Conservation (phyloP, 1,140 invertebrate genomes). For the Apis dorsata region DNA sequence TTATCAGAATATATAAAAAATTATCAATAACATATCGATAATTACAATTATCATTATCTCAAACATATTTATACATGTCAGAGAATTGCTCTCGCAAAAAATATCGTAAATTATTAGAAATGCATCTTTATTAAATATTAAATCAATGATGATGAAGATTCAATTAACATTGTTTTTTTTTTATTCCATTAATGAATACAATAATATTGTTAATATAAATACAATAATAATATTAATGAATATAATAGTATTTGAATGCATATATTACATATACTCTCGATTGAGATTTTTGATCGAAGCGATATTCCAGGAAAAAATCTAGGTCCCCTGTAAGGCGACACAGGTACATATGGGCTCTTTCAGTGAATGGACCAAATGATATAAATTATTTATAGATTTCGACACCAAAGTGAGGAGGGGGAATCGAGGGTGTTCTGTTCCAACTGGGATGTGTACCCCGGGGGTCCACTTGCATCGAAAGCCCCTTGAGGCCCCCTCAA, state of each 20-base stretch:
- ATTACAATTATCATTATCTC: too few species aligned
- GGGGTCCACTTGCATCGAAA: conserved; percentile 77
- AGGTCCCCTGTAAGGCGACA: conserved; percentile 77
- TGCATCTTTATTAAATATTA: too few species aligned
- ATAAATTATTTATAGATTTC: conserved; percentile 81
- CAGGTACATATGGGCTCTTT: conserved; percentile 78
- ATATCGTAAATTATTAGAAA: too few species aligned
- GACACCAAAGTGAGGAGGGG: conserved; percentile 70
- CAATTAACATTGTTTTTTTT: too few species aligned
- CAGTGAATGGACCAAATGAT: conserved; percentile 79
- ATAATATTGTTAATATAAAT: not conserved
- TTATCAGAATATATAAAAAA: too few species aligned
- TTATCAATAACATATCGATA: too few species aligned
- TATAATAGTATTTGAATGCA: not conserved
- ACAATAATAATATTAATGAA: not conserved
- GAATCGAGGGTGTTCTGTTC: conserved; percentile 62
- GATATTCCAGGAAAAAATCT: conserved; percentile 43
- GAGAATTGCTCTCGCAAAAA: too few species aligned
- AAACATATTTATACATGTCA: too few species aligned
- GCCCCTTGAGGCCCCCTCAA: conserved; percentile 74
- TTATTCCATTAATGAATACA: not conserved
- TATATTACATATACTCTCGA: not conserved
- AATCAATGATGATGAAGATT: too few species aligned
- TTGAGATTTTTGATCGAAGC: conserved; percentile 2
- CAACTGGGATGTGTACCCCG: conserved; percentile 68